Conservation (phyloP, 2,797 vertebrate genomes). For the Cyclura pinguis region DNA sequence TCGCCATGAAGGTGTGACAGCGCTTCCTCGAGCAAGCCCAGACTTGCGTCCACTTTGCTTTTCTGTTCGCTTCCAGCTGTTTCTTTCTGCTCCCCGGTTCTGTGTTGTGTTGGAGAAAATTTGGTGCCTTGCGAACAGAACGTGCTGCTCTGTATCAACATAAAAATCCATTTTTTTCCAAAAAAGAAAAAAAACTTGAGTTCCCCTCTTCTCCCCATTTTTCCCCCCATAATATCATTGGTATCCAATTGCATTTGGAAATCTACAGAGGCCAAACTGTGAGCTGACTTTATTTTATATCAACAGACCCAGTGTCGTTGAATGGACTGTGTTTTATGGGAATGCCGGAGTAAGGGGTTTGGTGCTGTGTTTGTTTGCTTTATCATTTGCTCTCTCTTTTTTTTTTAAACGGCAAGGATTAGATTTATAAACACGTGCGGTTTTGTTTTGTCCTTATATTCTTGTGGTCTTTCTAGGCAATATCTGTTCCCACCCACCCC, state of each 20-base stretch:
- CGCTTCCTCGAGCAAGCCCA: background rate
- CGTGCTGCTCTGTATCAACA: conserved; percentile 3
- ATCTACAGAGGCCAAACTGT: background rate
- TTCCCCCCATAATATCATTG: background rate
- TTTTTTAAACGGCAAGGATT: background rate
- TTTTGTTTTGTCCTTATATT: background rate
- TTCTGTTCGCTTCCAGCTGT: conserved; percentile 3
- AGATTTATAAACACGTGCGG: background rate
- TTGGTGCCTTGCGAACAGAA: conserved; percentile 64
- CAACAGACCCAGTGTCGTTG: background rate
- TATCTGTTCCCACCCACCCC: background rate
- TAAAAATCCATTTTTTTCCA: background rate
- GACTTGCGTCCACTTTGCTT: background rate
- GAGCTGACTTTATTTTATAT: too few species aligned
- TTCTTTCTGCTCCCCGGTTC: background rate
- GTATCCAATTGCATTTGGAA: too few species aligned
- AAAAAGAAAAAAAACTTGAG: background rate
- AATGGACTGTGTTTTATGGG: background rate
- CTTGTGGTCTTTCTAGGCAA: too few species aligned
- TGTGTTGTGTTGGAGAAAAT: conserved; percentile 61
- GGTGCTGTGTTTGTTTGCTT: background rate
- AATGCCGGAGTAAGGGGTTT: too few species aligned
- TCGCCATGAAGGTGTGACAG: background rate
- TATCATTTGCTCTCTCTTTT: background rate
- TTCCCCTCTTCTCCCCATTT: fast-evolving